Evolutionary conservation across 2,113 vertebrate genomes (phyloP).

Genomic region (Microtus richardsoni): DNA sequence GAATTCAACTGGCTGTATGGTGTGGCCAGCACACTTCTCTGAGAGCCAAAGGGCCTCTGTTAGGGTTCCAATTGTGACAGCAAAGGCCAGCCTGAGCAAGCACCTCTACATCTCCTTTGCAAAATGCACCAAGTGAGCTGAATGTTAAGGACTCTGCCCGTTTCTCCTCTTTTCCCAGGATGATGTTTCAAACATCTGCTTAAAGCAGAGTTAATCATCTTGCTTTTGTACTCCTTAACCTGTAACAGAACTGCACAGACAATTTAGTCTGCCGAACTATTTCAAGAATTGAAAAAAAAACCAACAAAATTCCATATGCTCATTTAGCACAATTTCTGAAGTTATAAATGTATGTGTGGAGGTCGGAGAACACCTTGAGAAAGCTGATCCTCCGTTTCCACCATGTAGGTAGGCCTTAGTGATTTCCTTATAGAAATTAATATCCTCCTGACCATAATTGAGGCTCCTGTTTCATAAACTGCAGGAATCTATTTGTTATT

Average conservation of each 20-base stretch:
- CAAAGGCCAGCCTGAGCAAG: not conserved
- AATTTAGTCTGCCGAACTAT: not conserved
- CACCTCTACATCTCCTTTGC: not conserved
- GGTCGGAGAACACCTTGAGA: not conserved
- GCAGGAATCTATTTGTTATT: conserved; percentile 4
- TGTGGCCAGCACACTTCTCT: not conserved
- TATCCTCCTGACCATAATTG: not conserved
- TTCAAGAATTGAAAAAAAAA: not conserved
- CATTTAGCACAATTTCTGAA: not conserved
- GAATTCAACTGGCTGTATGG: not conserved
- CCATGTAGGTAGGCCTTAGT: not conserved
- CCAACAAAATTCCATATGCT: not conserved
- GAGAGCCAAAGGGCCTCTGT: not conserved
- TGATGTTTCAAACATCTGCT: not conserved
- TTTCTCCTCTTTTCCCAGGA: not conserved
- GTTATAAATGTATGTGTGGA: not conserved
- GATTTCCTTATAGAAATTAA: not conserved
- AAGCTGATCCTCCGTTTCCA: not conserved
- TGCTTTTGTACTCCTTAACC: not conserved
- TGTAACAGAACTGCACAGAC: not conserved
- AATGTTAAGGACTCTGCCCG: not conserved
- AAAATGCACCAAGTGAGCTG: not conserved
- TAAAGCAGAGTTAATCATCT: conserved; percentile 15
- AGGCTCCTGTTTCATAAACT: conserved; percentile 25
- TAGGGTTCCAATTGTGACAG: not conserved